Evolutionary conservation across 2,113 vertebrate genomes (phyloP), one percentile per base, ranked within the genome.

Genomic region (Sphyrna mokarran): DNA sequence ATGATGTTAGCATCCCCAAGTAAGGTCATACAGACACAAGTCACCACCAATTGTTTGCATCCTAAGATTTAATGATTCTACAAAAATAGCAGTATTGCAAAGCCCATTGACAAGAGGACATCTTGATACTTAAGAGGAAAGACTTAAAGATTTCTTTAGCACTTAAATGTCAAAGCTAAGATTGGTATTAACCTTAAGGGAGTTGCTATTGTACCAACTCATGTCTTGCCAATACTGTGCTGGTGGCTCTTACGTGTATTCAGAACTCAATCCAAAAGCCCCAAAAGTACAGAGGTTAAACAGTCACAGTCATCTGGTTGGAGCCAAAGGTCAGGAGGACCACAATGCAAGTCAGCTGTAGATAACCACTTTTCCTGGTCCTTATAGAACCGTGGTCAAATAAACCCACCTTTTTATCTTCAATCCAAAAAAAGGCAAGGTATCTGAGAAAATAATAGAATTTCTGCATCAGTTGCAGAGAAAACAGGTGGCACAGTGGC

Each of bases 1-100:
- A 1, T 4, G 10, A 91, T 91, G 89, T 91, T 58, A 63, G 63
- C 58, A 91, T 91, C 33, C n/a, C 61, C 58, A 91, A 63, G 33
- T 91, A 66, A 91, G 89, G 89, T 91, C 89, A 66, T 18, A 63
- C 89, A 63, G 61, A 91, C 89, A 91, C 54, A 66, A 63, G 14
- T 33, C 33, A 29, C 20, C 8, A 1, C 14, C 16, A 7, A 0
- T n/a, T 63, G 89, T 63, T 91, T 63, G 33, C 33, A 61, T 91
- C 14, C 4, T 37, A 8, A 63, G 58, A 58, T 11, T 33, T 16
- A 33, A 66, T n/a, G 86, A 58, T 89, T 33, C 54, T 11, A 29
- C 26, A 58, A 89, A 89, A 89, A 58, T 33, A 48, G 48, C 3
- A 61, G 54, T 33, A 61, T 33, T 6, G 3, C 87, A 61, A 16